Evolutionary conservation across 2,113 vertebrate species (phyloP).

Genomic region (Microtus oregoni): DNA sequence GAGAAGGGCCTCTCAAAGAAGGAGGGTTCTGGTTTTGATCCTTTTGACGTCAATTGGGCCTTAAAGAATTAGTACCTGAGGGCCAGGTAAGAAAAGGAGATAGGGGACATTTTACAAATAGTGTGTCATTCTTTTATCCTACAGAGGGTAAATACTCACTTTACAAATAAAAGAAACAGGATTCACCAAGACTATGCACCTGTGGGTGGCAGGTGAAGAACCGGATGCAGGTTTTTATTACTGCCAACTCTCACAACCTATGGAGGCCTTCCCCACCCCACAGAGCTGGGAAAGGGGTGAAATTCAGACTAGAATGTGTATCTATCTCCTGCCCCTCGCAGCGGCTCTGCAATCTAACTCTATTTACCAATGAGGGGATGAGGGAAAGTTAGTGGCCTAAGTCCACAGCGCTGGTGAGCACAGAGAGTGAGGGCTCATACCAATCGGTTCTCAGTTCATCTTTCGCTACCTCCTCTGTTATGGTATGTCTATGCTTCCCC

Average conservation of each 20-base stretch:
- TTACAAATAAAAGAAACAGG: slow-evolving; percentile 38
- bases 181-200: background rate
- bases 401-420: background rate
- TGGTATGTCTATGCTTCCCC: background rate
- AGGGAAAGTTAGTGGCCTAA: background rate
- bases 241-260: background rate
- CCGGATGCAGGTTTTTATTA: background rate
- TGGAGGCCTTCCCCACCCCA: background rate
- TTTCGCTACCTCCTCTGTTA: no score
- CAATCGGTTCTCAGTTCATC: background rate
- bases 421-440: background rate
- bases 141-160: background rate
- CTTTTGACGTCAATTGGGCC: background rate
- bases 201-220: background rate
- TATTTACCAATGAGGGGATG: background rate
- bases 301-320: background rate
- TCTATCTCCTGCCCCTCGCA: background rate
- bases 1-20: background rate
- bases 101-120: background rate
- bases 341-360: background rate
- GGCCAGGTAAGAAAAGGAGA: background rate
- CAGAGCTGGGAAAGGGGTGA: background rate
- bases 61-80: background rate
- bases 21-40: background rate
- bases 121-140: background rate